Conservation (phyloP, 2,797 vertebrate genomes). For the Petrocephalus schoutedeni region DNA sequence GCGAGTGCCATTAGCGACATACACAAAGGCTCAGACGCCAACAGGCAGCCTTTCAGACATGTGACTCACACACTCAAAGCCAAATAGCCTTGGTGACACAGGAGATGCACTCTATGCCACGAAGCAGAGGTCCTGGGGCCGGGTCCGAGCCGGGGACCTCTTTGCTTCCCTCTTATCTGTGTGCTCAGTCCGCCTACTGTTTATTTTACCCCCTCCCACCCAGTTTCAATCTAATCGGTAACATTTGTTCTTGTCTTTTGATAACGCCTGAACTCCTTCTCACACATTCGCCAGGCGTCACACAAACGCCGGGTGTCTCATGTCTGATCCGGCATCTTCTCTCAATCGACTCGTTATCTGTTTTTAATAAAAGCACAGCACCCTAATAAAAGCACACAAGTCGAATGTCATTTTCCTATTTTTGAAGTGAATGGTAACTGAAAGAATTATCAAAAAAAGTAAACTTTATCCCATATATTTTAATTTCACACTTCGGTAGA, state of each 20-base stretch:
- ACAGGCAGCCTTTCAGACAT: constrained; percentile 41
- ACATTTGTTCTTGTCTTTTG: not conserved
- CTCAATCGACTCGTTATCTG: not conserved
- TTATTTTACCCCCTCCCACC: not conserved
- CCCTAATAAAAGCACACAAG: not conserved
- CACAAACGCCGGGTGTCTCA: not conserved
- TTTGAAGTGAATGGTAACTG: not conserved
- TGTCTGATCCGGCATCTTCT: not conserved
- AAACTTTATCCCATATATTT: not conserved
- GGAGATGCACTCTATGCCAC: not conserved
- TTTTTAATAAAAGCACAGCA: not conserved
- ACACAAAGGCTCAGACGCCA: not conserved
- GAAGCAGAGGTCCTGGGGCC: not conserved
- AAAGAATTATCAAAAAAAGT: not conserved
- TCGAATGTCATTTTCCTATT: not conserved
- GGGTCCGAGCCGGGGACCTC: not conserved
- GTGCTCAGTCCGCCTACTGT: not conserved
- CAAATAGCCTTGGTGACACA: not conserved
- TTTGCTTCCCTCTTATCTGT: not conserved
- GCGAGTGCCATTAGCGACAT: not conserved
- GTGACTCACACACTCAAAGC: constrained; percentile 19
- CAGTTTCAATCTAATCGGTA: not conserved
- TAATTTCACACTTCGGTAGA: not conserved
- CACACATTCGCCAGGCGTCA: not conserved
- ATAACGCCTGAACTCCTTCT: not conserved